A percentile compares a stretch with the other conserved stretches of the same genome.
Evolutionary conservation across 1,140 invertebrate species (phyloP).

Genomic region (Zaprionus capensis): DNA sequence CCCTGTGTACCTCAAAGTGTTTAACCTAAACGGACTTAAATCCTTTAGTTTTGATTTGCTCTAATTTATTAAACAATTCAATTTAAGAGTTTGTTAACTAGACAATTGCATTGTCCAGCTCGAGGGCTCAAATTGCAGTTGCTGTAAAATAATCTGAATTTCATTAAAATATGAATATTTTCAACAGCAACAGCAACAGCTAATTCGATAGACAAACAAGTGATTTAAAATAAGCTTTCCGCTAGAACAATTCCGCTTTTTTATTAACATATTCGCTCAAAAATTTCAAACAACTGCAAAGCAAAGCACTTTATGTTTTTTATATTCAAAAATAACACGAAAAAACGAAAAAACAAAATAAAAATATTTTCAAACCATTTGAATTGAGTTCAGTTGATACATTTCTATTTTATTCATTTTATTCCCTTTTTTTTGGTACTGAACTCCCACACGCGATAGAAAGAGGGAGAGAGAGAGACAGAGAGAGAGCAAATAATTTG

Average conservation of each 20-base stretch:
- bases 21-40: not conserved
- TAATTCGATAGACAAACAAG: conserved; percentile 36
- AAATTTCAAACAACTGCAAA: conserved; percentile 36
- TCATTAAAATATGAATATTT: conserved; percentile 26
- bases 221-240: conserved; percentile 30
- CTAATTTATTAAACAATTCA: conserved; percentile 12
- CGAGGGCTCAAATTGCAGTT: not conserved
- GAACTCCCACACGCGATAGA: conserved; percentile 23
- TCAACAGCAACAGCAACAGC: conserved; percentile 2
- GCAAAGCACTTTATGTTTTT: conserved; percentile 41
- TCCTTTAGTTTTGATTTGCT: not conserved
- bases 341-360: not conserved
- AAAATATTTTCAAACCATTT: conserved; percentile 42
- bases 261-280: conserved; percentile 40
- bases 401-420: conserved; percentile 39
- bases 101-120: not conserved
- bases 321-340: conserved; percentile 16
- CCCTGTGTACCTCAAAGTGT: not conserved
- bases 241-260: conserved; percentile 38
- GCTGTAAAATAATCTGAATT: conserved; percentile 5
- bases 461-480: not conserved
- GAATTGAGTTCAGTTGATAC: conserved; percentile 63
- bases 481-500: conserved; percentile 62
- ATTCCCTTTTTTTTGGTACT: conserved; percentile 5
- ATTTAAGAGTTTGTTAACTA: conserved; percentile 12